Percentiles rank a stretch among this genome's conserved stretches.
phyloP scores from a whole-genome alignment of 2,797 vertebrate species.

The Masticophis lateralis region DNA sequence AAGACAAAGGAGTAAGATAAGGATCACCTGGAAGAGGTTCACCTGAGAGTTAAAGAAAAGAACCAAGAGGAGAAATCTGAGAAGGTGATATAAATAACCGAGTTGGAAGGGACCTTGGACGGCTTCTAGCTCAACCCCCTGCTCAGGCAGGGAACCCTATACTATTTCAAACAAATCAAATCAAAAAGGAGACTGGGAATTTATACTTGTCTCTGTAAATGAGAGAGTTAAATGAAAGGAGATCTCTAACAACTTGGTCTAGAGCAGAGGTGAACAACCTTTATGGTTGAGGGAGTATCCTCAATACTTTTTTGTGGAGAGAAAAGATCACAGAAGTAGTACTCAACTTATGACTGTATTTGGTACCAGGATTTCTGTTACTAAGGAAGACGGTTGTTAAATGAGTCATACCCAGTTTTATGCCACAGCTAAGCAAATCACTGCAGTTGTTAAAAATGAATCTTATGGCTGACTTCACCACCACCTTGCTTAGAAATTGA shows the following conservation, averaged over 20 bases:
- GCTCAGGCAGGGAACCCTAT: background rate
- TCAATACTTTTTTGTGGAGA: background rate
- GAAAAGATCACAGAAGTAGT: background rate
- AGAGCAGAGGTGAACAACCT: background rate
- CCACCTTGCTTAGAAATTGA: background rate
- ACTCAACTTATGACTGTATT: background rate
- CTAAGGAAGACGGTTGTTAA: background rate
- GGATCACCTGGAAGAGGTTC: background rate
- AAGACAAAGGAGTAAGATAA: background rate
- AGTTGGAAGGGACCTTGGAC: background rate
- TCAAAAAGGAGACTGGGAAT: background rate
- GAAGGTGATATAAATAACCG: background rate
- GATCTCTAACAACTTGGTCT: background rate
- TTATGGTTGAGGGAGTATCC: background rate
- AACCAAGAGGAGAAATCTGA: background rate
- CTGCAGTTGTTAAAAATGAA: too few species aligned
- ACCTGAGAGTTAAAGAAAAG: background rate
- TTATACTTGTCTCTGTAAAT: background rate
- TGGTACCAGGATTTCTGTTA: background rate
- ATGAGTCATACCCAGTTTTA: too few species aligned
- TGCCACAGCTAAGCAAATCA: too few species aligned
- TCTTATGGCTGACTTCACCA: background rate
- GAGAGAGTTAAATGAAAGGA: background rate
- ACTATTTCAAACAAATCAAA: background rate
- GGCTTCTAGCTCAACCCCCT: background rate